Base-by-base conservation (phyloP, 35 echinoderm and acorn worm species). In the Chiridota heheva region DNA sequence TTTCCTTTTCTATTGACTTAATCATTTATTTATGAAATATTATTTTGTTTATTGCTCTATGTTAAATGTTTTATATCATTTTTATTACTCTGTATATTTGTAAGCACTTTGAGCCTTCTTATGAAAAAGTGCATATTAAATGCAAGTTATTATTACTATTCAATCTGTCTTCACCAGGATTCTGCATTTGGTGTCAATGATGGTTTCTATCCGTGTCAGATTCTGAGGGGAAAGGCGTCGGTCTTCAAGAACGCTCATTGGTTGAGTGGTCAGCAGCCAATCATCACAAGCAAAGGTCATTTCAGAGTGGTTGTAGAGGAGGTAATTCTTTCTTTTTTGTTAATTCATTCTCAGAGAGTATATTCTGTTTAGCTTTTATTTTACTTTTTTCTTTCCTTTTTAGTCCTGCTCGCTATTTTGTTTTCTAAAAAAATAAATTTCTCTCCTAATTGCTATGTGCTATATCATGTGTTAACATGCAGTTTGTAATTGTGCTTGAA, bases 241-340 rank as follows among this genome's bases (percentile, higher is more conserved):
- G 86, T 72, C 28, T 98, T 98, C 84, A 98, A 98, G 81, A 84
- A 78, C 60, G 89, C 95, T 35, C 63, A 58, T 18, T 98, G 95
- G 95, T 60, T 98, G 31, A 88, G 80, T 58, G 95, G 95, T 55
- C 80, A 82, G 29, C 89, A 91, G 41, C 95, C 95, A 33, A 88
- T 92, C 43, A 78, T 98, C 24, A 76, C 78, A 26, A 92, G 76
- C 74, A 91, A 85, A 73, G 77, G 74, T 17, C 69, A 88, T 37
- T 92, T 98, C 81, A 91, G 79, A 46, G 89, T 88, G 22, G 63
- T 67, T n/a, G 95, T 98, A 17, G 95, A 98, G 81, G 89, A 92
- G 95, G 95, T 98, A 10, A 65, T 63, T 47, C 33, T 20, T 6
- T 42, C 47, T 22, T 76, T 4, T 27, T 74, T 16, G 1, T 53